Evolutionary conservation across 2,888 invertebrate genomes (phyloP), one percentile per base, ranked within the genome.

Genomic region (Blera fallax): DNA sequence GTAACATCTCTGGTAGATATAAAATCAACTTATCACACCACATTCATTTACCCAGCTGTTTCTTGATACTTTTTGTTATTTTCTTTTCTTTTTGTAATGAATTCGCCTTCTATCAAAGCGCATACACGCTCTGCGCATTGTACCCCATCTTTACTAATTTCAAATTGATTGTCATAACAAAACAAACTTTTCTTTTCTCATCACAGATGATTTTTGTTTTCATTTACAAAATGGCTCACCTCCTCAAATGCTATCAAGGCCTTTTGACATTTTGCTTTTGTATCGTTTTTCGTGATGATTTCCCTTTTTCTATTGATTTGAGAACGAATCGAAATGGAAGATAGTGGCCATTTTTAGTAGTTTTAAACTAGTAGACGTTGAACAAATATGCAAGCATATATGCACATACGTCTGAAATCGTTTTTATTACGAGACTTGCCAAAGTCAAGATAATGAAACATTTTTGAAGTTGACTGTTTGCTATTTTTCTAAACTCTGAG

Each of bases 201-300:
- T 54, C 24, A n/a, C 64, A 72, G 56, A 79, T 79, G 69, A 54
- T 70, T 54, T 64, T 64, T 78, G 72, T 79, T 70, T 70, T 70
- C 56, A 45, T 64, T 34, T n/a, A 24, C 32, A 21, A 72, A 72
- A 72, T 62, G 52, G 62, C 40, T 73, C n/a, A 21, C 14, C 8
- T 3, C 58, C 21, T 0, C 11, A 32, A 56, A 2, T 11, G 18
- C 32, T 7, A 11, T 1, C 43, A 62, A 52, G 52, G 37, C 8
- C 37, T 43, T 32, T 18, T 64, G 62, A 64, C 62, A 29, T 64
- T 64, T 21, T 60, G 14, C 32, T 60, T 60, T 60, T 3, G 14
- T 37, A 10, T 40, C 24, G 24, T 10, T 43, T 24, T 40, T 40
- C 21, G 40, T 6, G 14, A 40, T 10, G 2, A 24, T 27, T 64